phyloP scores from a whole-genome alignment of 2,113 vertebrate species.

The Sisor rabdophorus region DNA sequence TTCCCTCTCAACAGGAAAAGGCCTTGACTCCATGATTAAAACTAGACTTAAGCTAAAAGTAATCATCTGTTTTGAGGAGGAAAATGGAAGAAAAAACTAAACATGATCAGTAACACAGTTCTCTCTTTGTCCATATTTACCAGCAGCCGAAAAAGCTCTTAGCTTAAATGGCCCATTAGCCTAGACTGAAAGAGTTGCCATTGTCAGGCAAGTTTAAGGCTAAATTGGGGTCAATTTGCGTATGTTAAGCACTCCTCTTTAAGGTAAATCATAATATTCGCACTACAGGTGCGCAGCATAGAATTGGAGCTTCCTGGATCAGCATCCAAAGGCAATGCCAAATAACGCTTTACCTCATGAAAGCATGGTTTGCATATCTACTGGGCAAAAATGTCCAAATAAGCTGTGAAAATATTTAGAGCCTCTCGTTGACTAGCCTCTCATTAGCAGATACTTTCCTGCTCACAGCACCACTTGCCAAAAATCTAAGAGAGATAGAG shows the following conservation, averaged over 20 bases:
- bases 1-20: slow-evolving; percentile 32
- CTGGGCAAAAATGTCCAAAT: slow-evolving; percentile 59
- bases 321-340: slow-evolving; percentile 55
- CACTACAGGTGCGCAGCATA: slow-evolving; percentile 56
- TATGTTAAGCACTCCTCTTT: slow-evolving; percentile 54
- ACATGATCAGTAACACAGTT: slow-evolving; percentile 8
- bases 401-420: slow-evolving; percentile 58
- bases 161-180: slow-evolving; percentile 37
- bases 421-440: slow-evolving; percentile 65
- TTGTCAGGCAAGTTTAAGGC: slow-evolving; percentile 37
- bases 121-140: slow-evolving; percentile 10
- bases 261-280: slow-evolving; percentile 60
- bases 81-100: background rate
- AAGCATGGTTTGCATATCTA: slow-evolving; percentile 53
- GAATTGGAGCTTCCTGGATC: slow-evolving; percentile 53
- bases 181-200: slow-evolving; percentile 40
- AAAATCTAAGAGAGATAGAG: slow-evolving; percentile 39
- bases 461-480: slow-evolving; percentile 46
- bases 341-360: slow-evolving; percentile 66
- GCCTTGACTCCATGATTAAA: slow-evolving; percentile 36
- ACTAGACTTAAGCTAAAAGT: slow-evolving; percentile 16
- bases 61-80: slow-evolving; percentile 15
- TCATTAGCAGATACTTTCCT: slow-evolving; percentile 67
- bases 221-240: slow-evolving; percentile 53
- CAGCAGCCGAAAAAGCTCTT: slow-evolving; percentile 1